Base-by-base conservation (phyloP, 2,888 invertebrate genomes). In the Carpatolechia fugitivella region DNA sequence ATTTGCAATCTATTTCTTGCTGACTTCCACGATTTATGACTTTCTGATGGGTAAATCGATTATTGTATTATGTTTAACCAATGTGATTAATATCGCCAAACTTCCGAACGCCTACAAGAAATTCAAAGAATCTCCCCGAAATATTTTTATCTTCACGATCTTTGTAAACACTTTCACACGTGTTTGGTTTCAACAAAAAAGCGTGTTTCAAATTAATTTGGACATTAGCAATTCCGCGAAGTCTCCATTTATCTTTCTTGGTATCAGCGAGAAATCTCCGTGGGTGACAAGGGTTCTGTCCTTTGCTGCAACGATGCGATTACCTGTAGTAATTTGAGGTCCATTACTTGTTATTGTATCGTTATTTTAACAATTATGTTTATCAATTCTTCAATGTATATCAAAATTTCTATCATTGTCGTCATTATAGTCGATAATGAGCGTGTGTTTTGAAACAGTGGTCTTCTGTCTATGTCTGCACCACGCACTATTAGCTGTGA, bases 391-490 rank as follows among this genome's bases (percentile, higher is more conserved):
- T 44, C 44, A 5, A 44, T 44, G 29, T 13, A 44, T 20, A 29
- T n/a, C 13, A 13, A 24, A 44, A 6, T 24, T 11, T 44, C n/a
- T 29, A 20, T 29, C 29, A 29, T 20, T 6, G n/a, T 18, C 18
- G 10, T 24, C 2, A 2, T 20, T 44, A 18, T 14, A 20, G 18
- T 18, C 38, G 14, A 38, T 20, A 29, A n/a, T 16, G n/a, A 14
- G 24, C 7, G 29, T 24, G 40, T 44, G n/a, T 44, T 61, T 60
- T 60, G 62, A 66, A 69, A 77, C 76, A 78, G 71, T 69, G 54
- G 60, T 64, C 65, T 59, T 69, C 72, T 80, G 81, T 82, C 74
- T 69, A 62, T 80, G 81, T 82, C 75, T 69, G 62, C 68, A 66
- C 63, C 56, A 68, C 64, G 70, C 63, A 64, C 71, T 68, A 74